Percentiles rank a stretch among this genome's conserved stretches.
Conservation (phyloP, 2,113 vertebrate genomes). For the Macquaria ambigua region DNA sequence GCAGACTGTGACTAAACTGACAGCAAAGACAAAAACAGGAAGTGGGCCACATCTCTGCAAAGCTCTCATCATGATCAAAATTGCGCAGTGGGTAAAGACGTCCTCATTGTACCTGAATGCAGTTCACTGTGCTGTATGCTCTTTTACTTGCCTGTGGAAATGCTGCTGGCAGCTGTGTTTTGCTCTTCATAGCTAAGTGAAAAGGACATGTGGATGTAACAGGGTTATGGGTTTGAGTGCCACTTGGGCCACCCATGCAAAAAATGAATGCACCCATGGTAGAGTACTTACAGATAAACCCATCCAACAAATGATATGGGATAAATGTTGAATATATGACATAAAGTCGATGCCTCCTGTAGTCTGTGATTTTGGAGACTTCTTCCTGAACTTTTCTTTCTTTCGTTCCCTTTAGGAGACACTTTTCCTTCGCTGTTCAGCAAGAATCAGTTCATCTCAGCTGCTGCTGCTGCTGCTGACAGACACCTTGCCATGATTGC, state of each 20-base stretch:
- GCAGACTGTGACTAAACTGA: conserved; percentile 16
- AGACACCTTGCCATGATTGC: conserved; percentile 24
- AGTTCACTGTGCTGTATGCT: neutral
- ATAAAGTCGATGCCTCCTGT: neutral
- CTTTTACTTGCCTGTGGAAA: neutral
- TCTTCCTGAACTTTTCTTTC: conserved; percentile 1
- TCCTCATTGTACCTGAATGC: neutral
- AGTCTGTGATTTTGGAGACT: conserved; percentile 1
- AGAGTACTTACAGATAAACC: neutral
- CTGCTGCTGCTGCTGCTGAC: conserved; percentile 26
- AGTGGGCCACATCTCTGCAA: neutral
- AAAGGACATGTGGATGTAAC: neutral
- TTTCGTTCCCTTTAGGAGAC: conserved; percentile 51
- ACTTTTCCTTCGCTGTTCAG: neutral
- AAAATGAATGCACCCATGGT: conserved; percentile 3
- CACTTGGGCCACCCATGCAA: neutral
- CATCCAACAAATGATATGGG: neutral
- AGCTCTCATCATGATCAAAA: neutral
- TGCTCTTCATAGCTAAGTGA: neutral
- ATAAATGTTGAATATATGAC: neutral
- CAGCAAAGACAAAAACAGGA: conserved; percentile 10
- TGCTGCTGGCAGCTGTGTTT: neutral
- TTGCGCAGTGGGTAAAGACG: neutral
- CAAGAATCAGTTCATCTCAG: conserved; percentile 26
- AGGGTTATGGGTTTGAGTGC: conserved; percentile 12